phyloP scores from a whole-genome alignment of 2,888 invertebrate species.

The Limnephilus auricula region DNA sequence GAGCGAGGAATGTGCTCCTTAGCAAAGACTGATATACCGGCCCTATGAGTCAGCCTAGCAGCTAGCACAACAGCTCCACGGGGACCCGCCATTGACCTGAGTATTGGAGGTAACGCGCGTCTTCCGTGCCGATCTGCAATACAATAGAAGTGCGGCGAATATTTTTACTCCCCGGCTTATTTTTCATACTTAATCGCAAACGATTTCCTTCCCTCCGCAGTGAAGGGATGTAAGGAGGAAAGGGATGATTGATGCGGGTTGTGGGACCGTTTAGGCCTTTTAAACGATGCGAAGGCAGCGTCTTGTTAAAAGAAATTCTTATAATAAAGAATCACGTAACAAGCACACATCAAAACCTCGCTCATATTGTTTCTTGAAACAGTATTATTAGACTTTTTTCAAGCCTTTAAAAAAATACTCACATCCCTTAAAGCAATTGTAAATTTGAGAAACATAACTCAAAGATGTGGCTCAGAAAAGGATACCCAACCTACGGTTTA shows the following conservation, averaged over 20 bases:
- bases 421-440: background rate
- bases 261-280: conserved; percentile 29
- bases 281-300: conserved; percentile 22
- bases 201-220: conserved; percentile 24
- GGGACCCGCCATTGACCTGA: background rate
- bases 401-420: background rate
- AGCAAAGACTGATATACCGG: no score
- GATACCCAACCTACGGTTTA: background rate
- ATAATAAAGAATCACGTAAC: conserved; percentile 16
- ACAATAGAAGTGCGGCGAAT: conserved; percentile 17
- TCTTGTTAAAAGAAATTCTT: background rate
- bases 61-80: background rate
- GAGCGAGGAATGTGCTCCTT: no score
- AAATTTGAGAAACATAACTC: background rate
- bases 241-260: conserved; percentile 15
- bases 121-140: conserved; percentile 34
- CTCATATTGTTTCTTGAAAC: background rate
- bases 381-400: background rate
- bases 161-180: conserved; percentile 12
- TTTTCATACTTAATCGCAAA: conserved; percentile 34
- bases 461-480: background rate
- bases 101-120: background rate
- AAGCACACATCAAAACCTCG: conserved; percentile 4
- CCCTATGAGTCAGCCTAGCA: background rate
- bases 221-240: conserved; percentile 20